Conservation (phyloP, 1,140 invertebrate genomes). For the Lepidurus apus region DNA sequence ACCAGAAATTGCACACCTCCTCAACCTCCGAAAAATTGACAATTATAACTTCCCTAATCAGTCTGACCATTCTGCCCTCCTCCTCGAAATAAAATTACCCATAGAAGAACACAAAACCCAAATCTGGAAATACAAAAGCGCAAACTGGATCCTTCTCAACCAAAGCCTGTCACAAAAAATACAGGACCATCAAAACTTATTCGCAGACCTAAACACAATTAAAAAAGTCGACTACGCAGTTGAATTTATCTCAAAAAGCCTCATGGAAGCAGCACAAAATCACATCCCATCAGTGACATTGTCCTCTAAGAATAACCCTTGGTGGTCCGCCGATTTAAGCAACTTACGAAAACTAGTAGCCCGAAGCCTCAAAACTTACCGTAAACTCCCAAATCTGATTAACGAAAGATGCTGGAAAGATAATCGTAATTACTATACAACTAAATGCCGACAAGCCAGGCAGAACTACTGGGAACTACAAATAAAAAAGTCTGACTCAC, state of each 20-base stretch:
- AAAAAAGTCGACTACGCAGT: neutral
- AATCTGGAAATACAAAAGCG: too few species aligned
- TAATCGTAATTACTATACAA: neutral
- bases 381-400: neutral
- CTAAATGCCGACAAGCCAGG: neutral
- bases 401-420: constrained; percentile 23
- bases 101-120: too few species aligned
- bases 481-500: neutral
- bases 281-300: constrained; percentile 6
- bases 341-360: neutral
- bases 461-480: neutral
- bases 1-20: too few species aligned
- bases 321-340: constrained; percentile 7
- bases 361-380: neutral
- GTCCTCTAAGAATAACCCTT: neutral
- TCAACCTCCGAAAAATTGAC: too few species aligned
- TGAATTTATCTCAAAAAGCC: neutral
- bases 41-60: too few species aligned
- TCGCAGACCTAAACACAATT: too few species aligned
- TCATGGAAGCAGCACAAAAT: neutral
- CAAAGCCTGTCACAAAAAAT: too few species aligned
- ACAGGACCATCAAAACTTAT: too few species aligned
- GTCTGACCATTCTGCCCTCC: too few species aligned
- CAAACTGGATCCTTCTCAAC: too few species aligned
- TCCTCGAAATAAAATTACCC: too few species aligned